Conservation (phyloP, 2,113 vertebrate species). For the Todiramphus saurophagus region DNA sequence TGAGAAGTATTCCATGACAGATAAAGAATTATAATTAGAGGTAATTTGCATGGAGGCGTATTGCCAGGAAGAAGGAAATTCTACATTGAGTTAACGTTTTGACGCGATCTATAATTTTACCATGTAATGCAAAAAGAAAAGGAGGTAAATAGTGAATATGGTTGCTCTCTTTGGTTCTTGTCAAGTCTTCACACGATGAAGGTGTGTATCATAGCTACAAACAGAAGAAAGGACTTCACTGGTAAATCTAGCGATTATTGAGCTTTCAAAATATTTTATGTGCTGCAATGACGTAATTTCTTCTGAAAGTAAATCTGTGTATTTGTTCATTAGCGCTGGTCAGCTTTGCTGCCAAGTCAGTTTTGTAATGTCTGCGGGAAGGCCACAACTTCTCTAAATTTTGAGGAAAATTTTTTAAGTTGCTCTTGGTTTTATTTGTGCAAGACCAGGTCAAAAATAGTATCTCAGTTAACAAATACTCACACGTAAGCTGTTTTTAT, state of each 20-base stretch:
- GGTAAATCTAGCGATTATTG: neutral
- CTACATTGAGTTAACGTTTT: neutral
- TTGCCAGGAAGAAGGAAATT: conserved; percentile 26
- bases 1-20: neutral
- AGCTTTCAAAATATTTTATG: neutral
- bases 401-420: neutral
- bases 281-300: neutral
- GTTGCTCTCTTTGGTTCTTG: neutral
- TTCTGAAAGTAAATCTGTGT: neutral
- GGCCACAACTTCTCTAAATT: neutral
- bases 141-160: neutral
- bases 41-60: neutral
- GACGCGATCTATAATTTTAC: conserved; percentile 31
- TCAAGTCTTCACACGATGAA: neutral
- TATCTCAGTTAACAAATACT: neutral
- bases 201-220: neutral
- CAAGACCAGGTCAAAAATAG: neutral
- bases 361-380: neutral
- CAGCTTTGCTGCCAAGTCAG: neutral
- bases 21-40: conserved; percentile 1
- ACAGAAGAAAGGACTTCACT: neutral
- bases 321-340: neutral
- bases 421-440: neutral
- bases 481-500: neutral
- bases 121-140: neutral